Evolutionary conservation across 2,888 invertebrate species (phyloP).

Genomic region (Plebejus melissa): DNA sequence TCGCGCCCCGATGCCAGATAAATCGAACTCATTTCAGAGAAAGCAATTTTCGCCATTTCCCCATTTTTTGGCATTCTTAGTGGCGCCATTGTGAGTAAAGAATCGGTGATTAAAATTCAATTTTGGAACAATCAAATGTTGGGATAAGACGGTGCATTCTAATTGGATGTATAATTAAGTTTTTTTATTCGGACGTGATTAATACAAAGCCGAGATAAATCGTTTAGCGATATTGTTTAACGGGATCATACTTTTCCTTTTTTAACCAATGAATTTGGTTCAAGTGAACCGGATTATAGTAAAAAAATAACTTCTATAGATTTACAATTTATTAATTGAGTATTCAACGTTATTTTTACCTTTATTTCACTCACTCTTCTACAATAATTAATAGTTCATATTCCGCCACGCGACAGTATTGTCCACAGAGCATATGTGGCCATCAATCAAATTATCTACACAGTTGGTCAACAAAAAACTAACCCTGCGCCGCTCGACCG

Average conservation of each 20-base stretch:
- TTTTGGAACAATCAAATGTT: constrained; percentile 76
- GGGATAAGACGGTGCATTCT: constrained; percentile 69
- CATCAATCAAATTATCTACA: constrained; percentile 69
- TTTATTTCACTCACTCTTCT: neutral
- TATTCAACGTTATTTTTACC: neutral
- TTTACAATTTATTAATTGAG: too few species aligned
- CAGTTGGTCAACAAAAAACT: constrained; percentile 53
- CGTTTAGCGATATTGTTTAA: constrained; percentile 24
- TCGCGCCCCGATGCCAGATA: constrained; percentile 53
- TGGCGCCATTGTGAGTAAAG: constrained; percentile 70
- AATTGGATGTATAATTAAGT: constrained; percentile 61
- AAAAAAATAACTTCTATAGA: too few species aligned
- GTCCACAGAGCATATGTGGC: constrained; percentile 51
- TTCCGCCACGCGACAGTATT: constrained; percentile 28
- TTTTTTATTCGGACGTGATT: constrained; percentile 33
- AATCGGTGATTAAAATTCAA: constrained; percentile 79
- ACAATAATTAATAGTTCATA: neutral
- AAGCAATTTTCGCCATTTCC: constrained; percentile 70
- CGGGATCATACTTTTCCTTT: neutral
- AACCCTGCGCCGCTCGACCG: constrained; percentile 57
- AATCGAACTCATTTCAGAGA: constrained; percentile 66
- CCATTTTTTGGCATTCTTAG: constrained; percentile 71
- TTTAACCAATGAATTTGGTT: neutral
- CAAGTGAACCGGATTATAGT: too few species aligned
- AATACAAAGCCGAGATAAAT: constrained; percentile 9